Conservation (phyloP, 1,140 invertebrate genomes). For the Drosophila ogumai region DNA sequence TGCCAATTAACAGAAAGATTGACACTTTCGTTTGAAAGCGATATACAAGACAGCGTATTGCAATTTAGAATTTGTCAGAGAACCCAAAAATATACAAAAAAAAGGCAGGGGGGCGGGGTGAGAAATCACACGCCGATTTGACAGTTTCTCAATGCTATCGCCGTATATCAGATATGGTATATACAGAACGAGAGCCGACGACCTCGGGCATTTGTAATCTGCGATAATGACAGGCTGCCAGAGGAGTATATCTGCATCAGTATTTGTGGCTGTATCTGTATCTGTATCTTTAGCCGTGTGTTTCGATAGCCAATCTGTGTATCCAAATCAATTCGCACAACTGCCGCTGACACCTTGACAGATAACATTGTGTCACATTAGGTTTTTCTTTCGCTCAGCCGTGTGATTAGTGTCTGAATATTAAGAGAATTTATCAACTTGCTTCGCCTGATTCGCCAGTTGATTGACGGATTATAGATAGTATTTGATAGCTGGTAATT, state of each 20-base stretch:
- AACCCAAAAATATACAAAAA: conserved; percentile 7
- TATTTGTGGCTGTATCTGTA: conserved; percentile 1
- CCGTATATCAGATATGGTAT: conserved; percentile 47
- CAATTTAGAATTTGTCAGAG: conserved; percentile 72
- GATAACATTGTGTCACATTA: conserved; percentile 68
- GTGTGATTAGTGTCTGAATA: conserved; percentile 63
- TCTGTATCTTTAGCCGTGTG: conserved; percentile 9
- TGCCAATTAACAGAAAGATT: conserved; percentile 82
- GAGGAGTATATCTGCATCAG: conserved; percentile 8
- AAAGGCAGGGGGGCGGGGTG: conserved; percentile 1
- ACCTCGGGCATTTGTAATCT: conserved; percentile 70
- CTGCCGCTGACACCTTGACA: conserved; percentile 74
- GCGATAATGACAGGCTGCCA: conserved; percentile 68
- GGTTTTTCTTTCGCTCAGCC: conserved; percentile 29
- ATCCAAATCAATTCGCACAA: conserved; percentile 65
- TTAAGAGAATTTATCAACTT: conserved; percentile 40
- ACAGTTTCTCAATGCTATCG: conserved; percentile 44
- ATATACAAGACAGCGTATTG: conserved; percentile 61
- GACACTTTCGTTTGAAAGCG: conserved; percentile 79
- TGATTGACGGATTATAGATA: conserved; percentile 54
- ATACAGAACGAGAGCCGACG: conserved; percentile 23
- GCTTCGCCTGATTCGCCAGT: not conserved
- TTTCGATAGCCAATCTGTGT: conserved; percentile 57
- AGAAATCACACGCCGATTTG: conserved; percentile 66
- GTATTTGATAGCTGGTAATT: conserved; percentile 21